A percentile compares a stretch with the other conserved stretches of the same genome.
Conservation (phyloP, 2,888 invertebrate species). For the Aporophyla lueneburgensis region DNA sequence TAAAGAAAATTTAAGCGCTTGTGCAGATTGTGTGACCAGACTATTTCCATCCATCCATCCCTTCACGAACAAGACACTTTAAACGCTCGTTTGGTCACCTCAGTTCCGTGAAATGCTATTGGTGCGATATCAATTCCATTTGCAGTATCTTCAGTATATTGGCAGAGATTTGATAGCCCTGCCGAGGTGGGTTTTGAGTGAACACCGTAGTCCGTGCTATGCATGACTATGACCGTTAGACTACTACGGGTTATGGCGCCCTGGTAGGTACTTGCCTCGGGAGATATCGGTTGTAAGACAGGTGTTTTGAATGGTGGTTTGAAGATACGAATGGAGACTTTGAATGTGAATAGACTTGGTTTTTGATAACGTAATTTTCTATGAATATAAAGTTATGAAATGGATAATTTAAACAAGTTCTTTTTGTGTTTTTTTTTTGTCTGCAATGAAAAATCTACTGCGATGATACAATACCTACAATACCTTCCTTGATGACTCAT, state of each 20-base stretch:
- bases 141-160: constrained; percentile 82
- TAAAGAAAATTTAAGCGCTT: neutral
- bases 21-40: too few species aligned
- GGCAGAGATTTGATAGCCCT: constrained; percentile 76
- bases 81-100: constrained; percentile 53
- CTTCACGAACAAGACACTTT: neutral
- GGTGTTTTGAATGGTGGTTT: constrained; percentile 3
- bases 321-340: neutral
- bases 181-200: constrained; percentile 56
- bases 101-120: constrained; percentile 64
- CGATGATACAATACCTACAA: too few species aligned
- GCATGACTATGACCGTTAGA: constrained; percentile 45
- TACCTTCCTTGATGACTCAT: too few species aligned
- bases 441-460: neutral
- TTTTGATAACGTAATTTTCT: neutral
- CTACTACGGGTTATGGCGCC: constrained; percentile 9
- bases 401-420: too few species aligned
- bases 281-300: neutral
- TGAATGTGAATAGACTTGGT: neutral
- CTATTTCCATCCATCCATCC: neutral
- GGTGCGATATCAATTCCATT: constrained; percentile 82
- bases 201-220: constrained; percentile 45
- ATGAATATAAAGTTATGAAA: neutral
- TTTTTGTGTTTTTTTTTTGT: neutral
- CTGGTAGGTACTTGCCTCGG: constrained; percentile 44